Evolutionary conservation across 2,797 vertebrate genomes (phyloP).

Genomic region (Prunella strophiata): DNA sequence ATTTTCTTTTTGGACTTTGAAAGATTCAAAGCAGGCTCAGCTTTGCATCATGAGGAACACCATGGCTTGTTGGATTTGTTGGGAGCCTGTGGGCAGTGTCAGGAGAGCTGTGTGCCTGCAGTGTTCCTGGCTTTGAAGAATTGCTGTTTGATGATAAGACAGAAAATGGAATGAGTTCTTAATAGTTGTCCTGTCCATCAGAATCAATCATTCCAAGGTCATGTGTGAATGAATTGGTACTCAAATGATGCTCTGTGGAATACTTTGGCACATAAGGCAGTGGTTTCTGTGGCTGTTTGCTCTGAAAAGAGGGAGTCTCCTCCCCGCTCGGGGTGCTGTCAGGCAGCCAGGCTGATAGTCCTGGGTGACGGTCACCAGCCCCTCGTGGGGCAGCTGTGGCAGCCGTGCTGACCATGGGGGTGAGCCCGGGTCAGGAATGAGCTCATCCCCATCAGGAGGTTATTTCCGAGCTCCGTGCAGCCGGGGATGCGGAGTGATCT

Average conservation of each 20-base stretch:
- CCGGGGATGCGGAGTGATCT: accelerated
- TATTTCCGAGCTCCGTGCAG: not conserved
- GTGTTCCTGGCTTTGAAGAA: not conserved
- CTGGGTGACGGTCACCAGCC: accelerated
- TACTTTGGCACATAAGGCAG: not conserved
- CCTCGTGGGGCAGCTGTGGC: accelerated
- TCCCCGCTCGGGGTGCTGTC: accelerated
- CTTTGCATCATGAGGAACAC: accelerated
- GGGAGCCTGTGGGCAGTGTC: not conserved
- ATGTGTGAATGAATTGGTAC: not conserved
- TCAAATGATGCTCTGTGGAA: not conserved
- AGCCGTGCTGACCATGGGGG: accelerated
- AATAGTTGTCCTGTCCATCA: not conserved
- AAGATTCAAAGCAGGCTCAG: not conserved
- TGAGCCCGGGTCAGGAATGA: accelerated
- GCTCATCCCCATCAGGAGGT: accelerated
- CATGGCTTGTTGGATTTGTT: accelerated
- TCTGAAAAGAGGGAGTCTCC: not conserved
- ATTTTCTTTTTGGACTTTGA: not conserved
- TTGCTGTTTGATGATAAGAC: not conserved
- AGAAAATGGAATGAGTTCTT: not conserved
- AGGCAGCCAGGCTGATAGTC: not conserved
- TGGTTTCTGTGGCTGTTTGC: not conserved
- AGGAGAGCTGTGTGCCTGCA: not conserved
- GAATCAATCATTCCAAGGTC: not conserved